These are phyloP conservation scores for Urocitellus parryii DNA, from an alignment of 2,113 vertebrate genomes.

Conservation along the genomic window DNA sequence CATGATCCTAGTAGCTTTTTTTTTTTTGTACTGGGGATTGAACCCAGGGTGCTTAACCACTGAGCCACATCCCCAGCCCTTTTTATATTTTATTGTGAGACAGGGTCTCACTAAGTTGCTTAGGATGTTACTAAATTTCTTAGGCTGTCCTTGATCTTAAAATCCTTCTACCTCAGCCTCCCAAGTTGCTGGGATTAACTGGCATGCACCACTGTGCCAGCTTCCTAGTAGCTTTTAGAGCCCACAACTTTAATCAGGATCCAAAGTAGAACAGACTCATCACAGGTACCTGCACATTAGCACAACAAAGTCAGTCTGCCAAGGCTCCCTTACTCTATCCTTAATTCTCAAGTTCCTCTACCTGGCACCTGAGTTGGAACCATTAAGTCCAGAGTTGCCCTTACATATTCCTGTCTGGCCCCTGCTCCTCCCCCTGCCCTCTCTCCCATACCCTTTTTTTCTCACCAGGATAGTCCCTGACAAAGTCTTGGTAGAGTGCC, in stretches of 20 bases:
- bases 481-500: slow-evolving; percentile 94
- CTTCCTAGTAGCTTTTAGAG: not conserved
- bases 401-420: not conserved
- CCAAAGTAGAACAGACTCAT: not conserved
- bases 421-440: not conserved
- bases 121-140: too few species aligned
- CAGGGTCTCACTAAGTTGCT: too few species aligned
- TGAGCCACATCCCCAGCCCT: too few species aligned
- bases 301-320: not conserved
- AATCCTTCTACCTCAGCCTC: too few species aligned
- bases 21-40: too few species aligned
- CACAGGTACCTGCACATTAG: not conserved
- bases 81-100: too few species aligned
- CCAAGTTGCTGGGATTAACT: too few species aligned
- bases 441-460: not conserved
- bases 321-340: too few species aligned
- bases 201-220: too few species aligned
- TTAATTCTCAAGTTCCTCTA: not conserved
- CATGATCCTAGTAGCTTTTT: not conserved
- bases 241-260: not conserved
- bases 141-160: too few species aligned
- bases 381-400: not conserved
- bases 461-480: slow-evolving; percentile 96
- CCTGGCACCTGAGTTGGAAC: not conserved
- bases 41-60: too few species aligned